Evolutionary conservation across 2,888 invertebrate species (phyloP).

Genomic region (Noctua fimbriata): DNA sequence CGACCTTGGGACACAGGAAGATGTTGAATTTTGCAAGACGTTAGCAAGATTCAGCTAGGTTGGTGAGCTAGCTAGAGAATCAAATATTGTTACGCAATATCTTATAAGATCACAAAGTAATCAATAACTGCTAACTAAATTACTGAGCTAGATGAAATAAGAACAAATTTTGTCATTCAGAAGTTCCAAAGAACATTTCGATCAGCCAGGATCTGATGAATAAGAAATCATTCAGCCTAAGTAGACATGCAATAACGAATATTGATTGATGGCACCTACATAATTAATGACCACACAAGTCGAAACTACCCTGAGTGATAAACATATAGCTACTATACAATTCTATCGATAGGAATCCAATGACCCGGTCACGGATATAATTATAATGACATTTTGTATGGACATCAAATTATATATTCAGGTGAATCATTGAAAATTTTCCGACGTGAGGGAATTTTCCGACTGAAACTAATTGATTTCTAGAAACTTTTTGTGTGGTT

Average conservation of each 20-base stretch:
- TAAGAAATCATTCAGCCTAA: slow-evolving; percentile 25
- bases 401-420: slow-evolving; percentile 19
- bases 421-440: slow-evolving; percentile 28
- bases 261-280: slow-evolving; percentile 42
- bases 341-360: slow-evolving; percentile 23
- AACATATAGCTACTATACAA: slow-evolving; percentile 10
- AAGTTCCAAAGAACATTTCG: not conserved
- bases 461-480: slow-evolving; percentile 21
- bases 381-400: slow-evolving; percentile 48
- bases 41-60: not conserved
- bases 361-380: slow-evolving; percentile 43
- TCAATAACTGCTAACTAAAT: not conserved
- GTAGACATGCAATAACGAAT: slow-evolving; percentile 50
- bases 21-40: not conserved
- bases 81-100: not conserved
- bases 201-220: slow-evolving; percentile 28
- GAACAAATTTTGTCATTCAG: not conserved
- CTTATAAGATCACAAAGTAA: not conserved
- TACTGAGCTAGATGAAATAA: not conserved
- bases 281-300: slow-evolving; percentile 39
- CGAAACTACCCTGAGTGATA: slow-evolving; percentile 1
- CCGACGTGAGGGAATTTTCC: not conserved
- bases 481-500: not conserved
- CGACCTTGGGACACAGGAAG: not conserved
- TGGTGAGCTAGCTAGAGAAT: not conserved